phyloP scores from a whole-genome alignment of 2,888 invertebrate genomes.

The Xanthia icteritia region DNA sequence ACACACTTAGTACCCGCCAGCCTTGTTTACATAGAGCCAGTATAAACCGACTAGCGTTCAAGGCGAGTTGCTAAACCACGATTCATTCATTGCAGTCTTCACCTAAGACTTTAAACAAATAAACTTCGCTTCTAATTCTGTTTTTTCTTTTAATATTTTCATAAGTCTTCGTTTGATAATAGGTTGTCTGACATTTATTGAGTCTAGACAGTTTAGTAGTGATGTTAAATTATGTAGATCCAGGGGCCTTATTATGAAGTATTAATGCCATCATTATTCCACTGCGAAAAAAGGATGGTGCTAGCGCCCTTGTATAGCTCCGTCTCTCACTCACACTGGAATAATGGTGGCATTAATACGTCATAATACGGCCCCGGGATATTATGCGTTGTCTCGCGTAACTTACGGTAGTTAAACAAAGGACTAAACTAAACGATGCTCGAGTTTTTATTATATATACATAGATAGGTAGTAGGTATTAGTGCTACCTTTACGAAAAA shows the following conservation, averaged over 20 bases:
- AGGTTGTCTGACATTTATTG: conserved; percentile 31
- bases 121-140: not conserved
- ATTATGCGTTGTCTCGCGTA: not conserved
- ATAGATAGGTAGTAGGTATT: not conserved
- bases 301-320: no score
- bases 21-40: conserved; percentile 60
- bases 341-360: no score
- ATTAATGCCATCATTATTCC: no score
- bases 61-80: conserved; percentile 46
- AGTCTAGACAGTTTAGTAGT: conserved; percentile 48
- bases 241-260: no score
- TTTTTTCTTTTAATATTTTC: conserved; percentile 16
- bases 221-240: conserved; percentile 21
- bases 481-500: no score
- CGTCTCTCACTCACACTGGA: no score
- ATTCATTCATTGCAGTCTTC: conserved; percentile 31
- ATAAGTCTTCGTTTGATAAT: not conserved
- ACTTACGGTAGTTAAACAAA: not conserved
- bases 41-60: conserved; percentile 36
- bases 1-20: conserved; percentile 61
- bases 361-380: no score
- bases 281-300: no score
- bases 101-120: conserved; percentile 28
- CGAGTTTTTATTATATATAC: not conserved
- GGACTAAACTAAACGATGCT: not conserved